These are phyloP conservation scores for Cheirogaleus medius DNA, from an alignment of 2,113 vertebrate species.

Conservation along the genomic window DNA sequence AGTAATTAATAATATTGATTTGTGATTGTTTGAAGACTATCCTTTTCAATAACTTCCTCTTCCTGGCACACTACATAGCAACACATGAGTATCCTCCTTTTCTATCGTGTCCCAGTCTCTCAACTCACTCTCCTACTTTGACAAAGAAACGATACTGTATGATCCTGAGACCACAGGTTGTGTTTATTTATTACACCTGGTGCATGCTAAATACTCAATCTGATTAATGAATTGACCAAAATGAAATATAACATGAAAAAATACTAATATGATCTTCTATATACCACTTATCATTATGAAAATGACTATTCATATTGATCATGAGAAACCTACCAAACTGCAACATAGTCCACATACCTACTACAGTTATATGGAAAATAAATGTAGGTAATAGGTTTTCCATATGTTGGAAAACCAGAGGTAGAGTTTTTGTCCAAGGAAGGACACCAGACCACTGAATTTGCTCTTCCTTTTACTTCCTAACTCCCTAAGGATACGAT, in stretches of 20 bases:
- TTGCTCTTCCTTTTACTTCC: background rate
- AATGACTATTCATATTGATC: background rate
- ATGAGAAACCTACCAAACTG: background rate
- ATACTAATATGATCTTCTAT: background rate
- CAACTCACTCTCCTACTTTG: background rate
- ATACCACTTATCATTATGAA: background rate
- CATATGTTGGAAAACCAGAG: background rate
- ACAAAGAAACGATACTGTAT: background rate
- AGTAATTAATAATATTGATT: background rate
- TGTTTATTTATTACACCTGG: background rate
- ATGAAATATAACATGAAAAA: background rate
- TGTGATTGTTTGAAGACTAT: background rate
- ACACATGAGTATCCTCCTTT: background rate
- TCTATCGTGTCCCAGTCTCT: background rate
- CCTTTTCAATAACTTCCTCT: background rate
- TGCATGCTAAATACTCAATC: background rate
- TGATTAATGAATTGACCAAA: background rate
- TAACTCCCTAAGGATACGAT: background rate
- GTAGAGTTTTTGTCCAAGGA: background rate
- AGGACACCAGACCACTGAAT: background rate
- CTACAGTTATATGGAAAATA: background rate
- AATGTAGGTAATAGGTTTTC: background rate
- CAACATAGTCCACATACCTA: background rate
- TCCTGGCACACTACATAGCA: background rate
- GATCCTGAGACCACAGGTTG: background rate